Percentiles rank a stretch among this genome's conserved stretches.
These are phyloP conservation scores for Entomobrya proxima DNA, from an alignment of 2,888 invertebrate genomes.

Conservation along the genomic window DNA sequence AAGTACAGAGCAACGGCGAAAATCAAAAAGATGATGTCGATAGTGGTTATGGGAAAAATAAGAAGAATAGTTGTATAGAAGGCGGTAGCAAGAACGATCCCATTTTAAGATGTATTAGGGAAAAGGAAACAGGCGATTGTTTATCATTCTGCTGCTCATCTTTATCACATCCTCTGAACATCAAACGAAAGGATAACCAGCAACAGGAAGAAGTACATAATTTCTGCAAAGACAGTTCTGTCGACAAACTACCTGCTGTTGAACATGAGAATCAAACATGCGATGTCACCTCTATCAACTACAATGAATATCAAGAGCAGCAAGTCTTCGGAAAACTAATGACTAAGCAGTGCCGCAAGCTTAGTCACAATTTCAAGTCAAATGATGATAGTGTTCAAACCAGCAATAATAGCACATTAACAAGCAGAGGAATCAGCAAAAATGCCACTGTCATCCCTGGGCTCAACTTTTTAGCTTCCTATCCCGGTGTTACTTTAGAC, in stretches of 20 bases:
- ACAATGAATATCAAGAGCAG: slow-evolving; percentile 54
- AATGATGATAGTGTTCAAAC: slow-evolving; percentile 23
- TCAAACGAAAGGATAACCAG: slow-evolving; percentile 56
- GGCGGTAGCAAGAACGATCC: not conserved
- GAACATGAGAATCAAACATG: slow-evolving; percentile 24
- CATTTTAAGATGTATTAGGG: slow-evolving; percentile 29
- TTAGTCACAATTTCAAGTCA: slow-evolving; percentile 40
- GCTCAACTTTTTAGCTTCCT: slow-evolving; percentile 27
- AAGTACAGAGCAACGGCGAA: not conserved
- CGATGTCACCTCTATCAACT: slow-evolving; percentile 25
- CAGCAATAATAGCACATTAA: slow-evolving; percentile 9
- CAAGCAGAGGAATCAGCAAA: slow-evolving; percentile 22
- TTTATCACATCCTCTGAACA: slow-evolving; percentile 68
- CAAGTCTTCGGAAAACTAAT: slow-evolving; percentile 52
- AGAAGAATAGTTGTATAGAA: slow-evolving; percentile 10
- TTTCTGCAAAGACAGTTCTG: slow-evolving; percentile 35
- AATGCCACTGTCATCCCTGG: slow-evolving; percentile 42
- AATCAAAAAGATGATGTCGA: slow-evolving; percentile 10
- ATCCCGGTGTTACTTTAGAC: slow-evolving; percentile 11
- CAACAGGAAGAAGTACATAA: not conserved
- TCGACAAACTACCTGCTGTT: slow-evolving; percentile 36
- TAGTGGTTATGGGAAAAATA: slow-evolving; percentile 41
- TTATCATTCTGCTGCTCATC: slow-evolving; percentile 66
- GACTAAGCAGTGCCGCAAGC: slow-evolving; percentile 2
- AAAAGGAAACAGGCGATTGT: slow-evolving; percentile 62